Base-by-base conservation (phyloP, 1,140 invertebrate species). In the Calliopsis andreniformis region DNA sequence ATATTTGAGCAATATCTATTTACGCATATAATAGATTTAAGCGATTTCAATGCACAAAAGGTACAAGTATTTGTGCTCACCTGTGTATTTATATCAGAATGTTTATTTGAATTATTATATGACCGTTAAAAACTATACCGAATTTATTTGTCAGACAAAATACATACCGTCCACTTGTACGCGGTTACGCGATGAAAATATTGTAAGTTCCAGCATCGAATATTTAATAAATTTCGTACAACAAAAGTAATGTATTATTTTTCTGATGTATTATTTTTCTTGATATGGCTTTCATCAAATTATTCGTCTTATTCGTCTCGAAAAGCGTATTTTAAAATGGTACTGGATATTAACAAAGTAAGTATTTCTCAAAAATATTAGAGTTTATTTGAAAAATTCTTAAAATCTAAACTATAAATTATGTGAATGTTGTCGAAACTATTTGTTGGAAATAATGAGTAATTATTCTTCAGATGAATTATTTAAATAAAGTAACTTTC, bases 221-320 rank as follows among this genome's bases (percentile, higher is more conserved):
- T 53, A 53, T 64, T 18, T 53, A 72, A 72, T 72, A 72, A 72
- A 72, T 72, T 72, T 72, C 70, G 23, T 72, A 64, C 47, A 53
- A 32, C 25, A 64, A 53, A 39, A 39, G 35, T 10, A 39, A 10
- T 39, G 35, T 39, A 39, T 39, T 39, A 39, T 10, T 39, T 39
- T 39, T 39, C 35, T 39, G 35, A 39, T 39, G 35, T 39, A 47
- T 8, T 4, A 39, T 42, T 8, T 20, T 25, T 39, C 10, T 39
- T 39, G 35, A 3, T 5, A 39, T 5, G 10, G 4, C 35, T 5
- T 10, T 10, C 35, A 39, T 39, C 35, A 10, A n/a, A n/a, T n/a
- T n/a, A n/a, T n/a, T n/a, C n/a, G n/a, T n/a, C n/a, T n/a, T n/a
- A n/a, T n/a, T n/a, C n/a, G n/a, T n/a, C n/a, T n/a, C n/a, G n/a